Evolutionary conservation across 2,797 vertebrate species (phyloP), one percentile per base, ranked within the genome.

Genomic region (Urosaurus nigricauda): DNA sequence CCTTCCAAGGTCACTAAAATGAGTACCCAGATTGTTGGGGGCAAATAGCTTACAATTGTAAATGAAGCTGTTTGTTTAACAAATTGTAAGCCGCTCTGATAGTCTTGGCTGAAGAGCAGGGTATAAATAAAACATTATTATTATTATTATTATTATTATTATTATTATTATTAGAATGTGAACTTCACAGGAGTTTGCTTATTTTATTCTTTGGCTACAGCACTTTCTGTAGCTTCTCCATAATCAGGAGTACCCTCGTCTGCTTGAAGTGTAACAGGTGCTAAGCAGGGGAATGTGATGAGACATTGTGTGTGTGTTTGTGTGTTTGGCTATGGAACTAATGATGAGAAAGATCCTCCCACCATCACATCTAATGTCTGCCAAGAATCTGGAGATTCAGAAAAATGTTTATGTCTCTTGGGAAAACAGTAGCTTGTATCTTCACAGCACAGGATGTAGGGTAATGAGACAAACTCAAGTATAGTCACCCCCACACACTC

Each of bases 221-320:
- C 29, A n/a, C 2, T 29, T 73, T 88, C 47, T 51, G 35, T 11
- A 29, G 26, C 29, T 68, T 90, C 63, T 53, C 0, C 0, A 73
- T 17, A 2, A 13, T 43, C 88, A 84, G 56, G 40, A 82, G n/a
- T 32, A 43, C 16, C 47, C 47, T 16, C 21, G 43, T 17, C 9
- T 78, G 74, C 43, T 90, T 53, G 90, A 13, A 80, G 88, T 21
- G 13, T 29, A 73, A 32, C 71, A 78, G 77, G 73, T 79, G 81
- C 68, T 78, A 21, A 8, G 37, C 29, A 40, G 37, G 19, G 68
- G 56, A 60, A 74, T 75, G 4, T 60, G 51, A n/a, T 26, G 73
- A 26, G 51, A 4, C 6, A 40, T 19, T 11, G 17, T 35, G 56
- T 82, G 32, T 60, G 26, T 58, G 43, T 43, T 56, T 19, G 2